These are phyloP conservation scores for Chiloscyllium punctatum DNA, from an alignment of 2,797 vertebrate genomes.

Conservation along the genomic window DNA sequence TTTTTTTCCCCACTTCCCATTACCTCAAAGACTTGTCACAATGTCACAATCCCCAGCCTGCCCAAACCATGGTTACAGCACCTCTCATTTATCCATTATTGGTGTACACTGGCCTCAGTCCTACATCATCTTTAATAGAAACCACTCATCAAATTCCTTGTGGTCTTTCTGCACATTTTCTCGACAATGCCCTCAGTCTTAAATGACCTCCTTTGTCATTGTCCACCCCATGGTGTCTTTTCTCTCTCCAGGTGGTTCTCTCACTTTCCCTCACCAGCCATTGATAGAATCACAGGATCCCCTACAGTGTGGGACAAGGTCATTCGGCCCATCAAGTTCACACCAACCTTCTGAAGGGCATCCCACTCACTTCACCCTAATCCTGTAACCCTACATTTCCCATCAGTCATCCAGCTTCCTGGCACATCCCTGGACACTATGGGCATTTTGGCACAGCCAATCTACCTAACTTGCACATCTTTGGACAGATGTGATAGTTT, in stretches of 20 bases:
- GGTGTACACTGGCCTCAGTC: neutral
- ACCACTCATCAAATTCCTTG: neutral
- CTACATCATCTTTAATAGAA: neutral
- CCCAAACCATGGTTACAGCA: neutral
- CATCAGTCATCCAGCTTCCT: no score
- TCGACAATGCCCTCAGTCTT: neutral
- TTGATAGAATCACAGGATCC: neutral
- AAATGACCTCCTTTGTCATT: no score
- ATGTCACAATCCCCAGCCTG: neutral
- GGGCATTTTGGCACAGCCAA: no score
- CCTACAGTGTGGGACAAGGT: no score
- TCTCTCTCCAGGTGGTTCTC: neutral
- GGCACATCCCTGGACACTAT: no score
- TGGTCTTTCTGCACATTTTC: neutral
- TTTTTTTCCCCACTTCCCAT: neutral
- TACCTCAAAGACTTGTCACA: neutral
- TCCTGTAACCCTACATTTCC: no score
- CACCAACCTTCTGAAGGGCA: no score
- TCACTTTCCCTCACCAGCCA: neutral
- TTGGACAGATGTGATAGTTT: neutral
- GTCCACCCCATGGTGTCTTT: neutral
- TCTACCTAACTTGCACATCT: no score
- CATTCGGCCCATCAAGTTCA: no score
- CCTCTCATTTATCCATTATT: neutral
- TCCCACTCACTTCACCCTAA: no score